Conservation (phyloP, 2,113 vertebrate species). For the Progne subis region DNA sequence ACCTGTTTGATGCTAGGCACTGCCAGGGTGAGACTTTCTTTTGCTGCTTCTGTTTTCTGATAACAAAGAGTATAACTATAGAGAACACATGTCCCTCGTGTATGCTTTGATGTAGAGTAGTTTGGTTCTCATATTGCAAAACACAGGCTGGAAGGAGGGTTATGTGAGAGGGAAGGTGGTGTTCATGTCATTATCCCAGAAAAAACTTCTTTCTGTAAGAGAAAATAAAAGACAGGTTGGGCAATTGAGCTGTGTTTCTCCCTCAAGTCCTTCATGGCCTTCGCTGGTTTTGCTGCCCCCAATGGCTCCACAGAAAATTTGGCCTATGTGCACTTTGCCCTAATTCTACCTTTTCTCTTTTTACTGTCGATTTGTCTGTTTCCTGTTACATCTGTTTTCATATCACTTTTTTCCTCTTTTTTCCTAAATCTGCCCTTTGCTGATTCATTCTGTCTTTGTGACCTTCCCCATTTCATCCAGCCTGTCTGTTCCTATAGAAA, state of each 20-base stretch:
- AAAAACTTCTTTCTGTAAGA: not conserved
- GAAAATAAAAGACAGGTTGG: not conserved
- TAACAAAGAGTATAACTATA: not conserved
- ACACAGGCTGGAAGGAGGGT: not conserved
- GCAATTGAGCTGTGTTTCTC: not conserved
- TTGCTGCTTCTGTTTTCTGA: not conserved
- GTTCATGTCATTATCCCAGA: not conserved
- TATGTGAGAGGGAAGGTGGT: not conserved
- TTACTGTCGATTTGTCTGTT: not conserved
- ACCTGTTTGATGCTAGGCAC: not conserved
- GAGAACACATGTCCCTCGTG: not conserved
- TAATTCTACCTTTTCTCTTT: not conserved
- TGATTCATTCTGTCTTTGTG: constrained; percentile 34
- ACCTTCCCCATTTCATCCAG: constrained; percentile 37
- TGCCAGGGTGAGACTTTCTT: not conserved
- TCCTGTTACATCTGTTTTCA: not conserved
- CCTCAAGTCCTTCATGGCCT: not conserved
- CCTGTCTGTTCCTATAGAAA: constrained; percentile 62
- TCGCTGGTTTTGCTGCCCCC: not conserved
- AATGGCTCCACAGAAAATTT: not conserved
- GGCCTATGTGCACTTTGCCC: not conserved
- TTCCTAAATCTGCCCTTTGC: not conserved
- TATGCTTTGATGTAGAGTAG: not conserved
- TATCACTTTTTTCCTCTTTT: not conserved
- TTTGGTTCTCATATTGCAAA: not conserved